Evolutionary conservation across 2,888 invertebrate species (phyloP), one percentile per base, ranked within the genome.

Genomic region (Odontocerum albicorne): DNA sequence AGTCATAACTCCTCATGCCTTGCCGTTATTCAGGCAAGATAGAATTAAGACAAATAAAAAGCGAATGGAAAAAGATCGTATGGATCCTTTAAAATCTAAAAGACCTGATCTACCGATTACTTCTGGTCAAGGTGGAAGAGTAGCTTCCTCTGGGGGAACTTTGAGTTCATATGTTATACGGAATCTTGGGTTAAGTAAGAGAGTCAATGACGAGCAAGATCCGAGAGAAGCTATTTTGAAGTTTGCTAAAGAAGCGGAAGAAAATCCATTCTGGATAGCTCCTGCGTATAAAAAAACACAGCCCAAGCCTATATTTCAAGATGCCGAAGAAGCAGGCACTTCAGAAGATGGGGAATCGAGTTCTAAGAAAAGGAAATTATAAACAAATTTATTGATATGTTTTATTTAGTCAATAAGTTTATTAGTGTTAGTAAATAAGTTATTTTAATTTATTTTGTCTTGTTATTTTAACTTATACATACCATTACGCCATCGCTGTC

Each of bases 211-310:
- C 68, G 93, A 93, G 68, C 89, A 90, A 64, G 96, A 98, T 77
- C 96, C 97, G 0, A 81, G 97, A 44, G 96, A 95, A 66, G 97
- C 97, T 2, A 95, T 98, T 62, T 74, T 97, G 53, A 90, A 94
- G 63, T 96, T 86, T 70, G 97, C 97, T 0, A 93, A 96, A 67
- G 95, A 94, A 2, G 97, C 96, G 0, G 96, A 84, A 43, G 93
- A 96, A 67, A 93, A 97, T 79, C 97, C 97, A 0, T 96, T 94
- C 68, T 98, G 96, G 96, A 92, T 95, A 31, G 86, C 94, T 0
- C 95, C 94, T 0, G 95, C 95, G 1, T 95, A 95, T 66, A 84
- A 87, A 43, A 89, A 86, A 65, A 95, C 92, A 0, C 96, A 96
- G 65, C 96, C 96, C 0, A 84, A 84, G 63, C 81, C 89, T 0